Conservation (phyloP, 2,113 vertebrate species). For the Odobenus rosmarus region DNA sequence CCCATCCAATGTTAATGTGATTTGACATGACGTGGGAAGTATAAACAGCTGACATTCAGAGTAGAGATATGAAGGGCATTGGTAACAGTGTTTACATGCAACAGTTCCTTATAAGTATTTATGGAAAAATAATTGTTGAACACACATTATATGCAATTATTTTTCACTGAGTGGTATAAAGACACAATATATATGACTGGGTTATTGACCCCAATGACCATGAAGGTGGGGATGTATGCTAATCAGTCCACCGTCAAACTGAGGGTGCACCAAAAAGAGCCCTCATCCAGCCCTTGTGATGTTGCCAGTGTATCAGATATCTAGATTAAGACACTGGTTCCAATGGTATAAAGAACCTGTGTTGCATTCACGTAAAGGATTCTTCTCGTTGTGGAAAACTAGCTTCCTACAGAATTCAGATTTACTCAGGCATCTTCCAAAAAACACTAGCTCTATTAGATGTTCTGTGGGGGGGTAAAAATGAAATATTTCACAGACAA, state of each 20-base stretch:
- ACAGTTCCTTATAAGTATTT: neutral
- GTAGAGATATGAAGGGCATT: neutral
- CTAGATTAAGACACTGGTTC: neutral
- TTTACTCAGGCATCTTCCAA: neutral
- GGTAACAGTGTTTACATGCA: neutral
- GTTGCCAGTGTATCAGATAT: neutral
- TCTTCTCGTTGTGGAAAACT: neutral
- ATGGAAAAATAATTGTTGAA: neutral
- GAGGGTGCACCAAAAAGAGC: neutral
- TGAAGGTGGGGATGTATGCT: neutral
- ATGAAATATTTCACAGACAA: neutral
- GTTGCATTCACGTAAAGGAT: neutral
- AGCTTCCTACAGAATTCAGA: neutral
- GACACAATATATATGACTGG: neutral
- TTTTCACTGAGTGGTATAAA: neutral
- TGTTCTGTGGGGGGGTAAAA: rapidly evolving
- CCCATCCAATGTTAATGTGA: neutral
- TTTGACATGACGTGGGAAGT: neutral
- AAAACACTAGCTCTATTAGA: neutral
- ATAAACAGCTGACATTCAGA: neutral
- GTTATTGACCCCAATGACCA: neutral
- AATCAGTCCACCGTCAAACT: neutral
- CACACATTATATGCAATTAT: neutral
- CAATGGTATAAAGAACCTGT: neutral
- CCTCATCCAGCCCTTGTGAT: neutral